phyloP scores from a whole-genome alignment of 2,888 invertebrate species.

The Anoncus sp. region DNA sequence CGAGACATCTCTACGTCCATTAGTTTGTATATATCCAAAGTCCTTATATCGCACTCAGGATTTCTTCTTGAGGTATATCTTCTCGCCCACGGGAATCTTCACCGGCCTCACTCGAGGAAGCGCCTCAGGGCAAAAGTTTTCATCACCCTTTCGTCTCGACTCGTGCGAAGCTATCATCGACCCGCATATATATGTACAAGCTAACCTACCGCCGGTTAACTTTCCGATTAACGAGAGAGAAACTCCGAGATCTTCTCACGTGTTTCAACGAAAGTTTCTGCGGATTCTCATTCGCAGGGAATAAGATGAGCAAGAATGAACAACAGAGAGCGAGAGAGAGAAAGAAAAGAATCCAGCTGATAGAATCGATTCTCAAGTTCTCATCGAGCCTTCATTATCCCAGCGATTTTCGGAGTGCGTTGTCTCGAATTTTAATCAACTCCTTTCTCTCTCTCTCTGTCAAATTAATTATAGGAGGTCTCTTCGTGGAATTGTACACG shows the following conservation, averaged over 20 bases:
- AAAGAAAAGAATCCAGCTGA: conserved; percentile 29
- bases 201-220: conserved; percentile 34
- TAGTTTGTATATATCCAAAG: conserved; percentile 48
- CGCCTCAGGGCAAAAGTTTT: conserved; percentile 42
- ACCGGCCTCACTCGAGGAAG: conserved; percentile 6
- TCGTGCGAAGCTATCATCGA: conserved; percentile 13
- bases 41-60: conserved; percentile 21
- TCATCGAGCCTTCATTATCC: conserved; percentile 40
- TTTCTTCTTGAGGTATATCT: conserved; percentile 6
- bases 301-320: conserved; percentile 4
- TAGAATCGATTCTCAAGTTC: conserved; percentile 30
- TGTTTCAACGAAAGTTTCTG: conserved; percentile 15
- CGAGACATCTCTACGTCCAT: conserved; percentile 48
- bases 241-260: conserved; percentile 24
- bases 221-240: conserved; percentile 58
- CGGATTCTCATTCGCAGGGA: conserved; percentile 30
- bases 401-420: conserved; percentile 12
- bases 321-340: not conserved
- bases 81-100: conserved; percentile 4
- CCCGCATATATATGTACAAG: no score
- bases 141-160: conserved; percentile 13
- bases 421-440: conserved; percentile 50
- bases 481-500: conserved; percentile 6
- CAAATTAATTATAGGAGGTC: conserved; percentile 39
- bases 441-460: not conserved